These are phyloP conservation scores for Venusia cambrica DNA, from an alignment of 2,888 invertebrate genomes.

Conservation along the genomic window DNA sequence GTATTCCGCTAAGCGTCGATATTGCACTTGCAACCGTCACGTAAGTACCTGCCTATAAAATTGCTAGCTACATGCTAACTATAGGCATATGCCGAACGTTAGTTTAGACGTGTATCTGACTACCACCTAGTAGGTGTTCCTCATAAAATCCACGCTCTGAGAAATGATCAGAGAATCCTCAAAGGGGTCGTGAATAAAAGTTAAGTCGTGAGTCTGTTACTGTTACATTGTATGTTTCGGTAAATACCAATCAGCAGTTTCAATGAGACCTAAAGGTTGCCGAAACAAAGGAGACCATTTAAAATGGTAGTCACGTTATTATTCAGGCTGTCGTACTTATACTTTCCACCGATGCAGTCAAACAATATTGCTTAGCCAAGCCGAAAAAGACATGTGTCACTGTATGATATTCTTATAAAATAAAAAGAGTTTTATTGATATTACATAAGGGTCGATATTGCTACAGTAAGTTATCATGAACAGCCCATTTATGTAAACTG, in stretches of 20 bases:
- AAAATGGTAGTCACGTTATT: slow-evolving; percentile 31
- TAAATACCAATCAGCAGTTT: slow-evolving; percentile 1
- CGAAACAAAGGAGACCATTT: slow-evolving; percentile 17
- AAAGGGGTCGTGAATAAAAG: no score
- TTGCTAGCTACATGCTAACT: no score
- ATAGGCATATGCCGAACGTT: no score
- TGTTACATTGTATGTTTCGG: not conserved
- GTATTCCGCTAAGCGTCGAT: no score
- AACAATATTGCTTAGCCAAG: slow-evolving; percentile 59
- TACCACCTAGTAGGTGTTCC: no score
- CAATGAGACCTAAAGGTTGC: slow-evolving; percentile 14
- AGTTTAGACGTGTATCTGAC: no score
- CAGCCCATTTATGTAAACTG: no score
- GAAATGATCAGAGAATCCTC: no score
- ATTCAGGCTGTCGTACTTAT: slow-evolving; percentile 47
- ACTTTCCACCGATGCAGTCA: slow-evolving; percentile 56
- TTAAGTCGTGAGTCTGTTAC: no score
- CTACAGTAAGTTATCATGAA: slow-evolving; percentile 1
- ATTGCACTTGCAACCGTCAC: no score
- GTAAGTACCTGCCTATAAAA: no score
- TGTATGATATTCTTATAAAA: not conserved
- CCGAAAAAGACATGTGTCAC: slow-evolving; percentile 5
- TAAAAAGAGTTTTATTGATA: not conserved
- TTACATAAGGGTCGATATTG: not conserved
- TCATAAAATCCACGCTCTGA: no score